Percentiles rank a stretch among this genome's conserved stretches.
Conservation (phyloP, 2,888 invertebrate species). For the Mimas tiliae region DNA sequence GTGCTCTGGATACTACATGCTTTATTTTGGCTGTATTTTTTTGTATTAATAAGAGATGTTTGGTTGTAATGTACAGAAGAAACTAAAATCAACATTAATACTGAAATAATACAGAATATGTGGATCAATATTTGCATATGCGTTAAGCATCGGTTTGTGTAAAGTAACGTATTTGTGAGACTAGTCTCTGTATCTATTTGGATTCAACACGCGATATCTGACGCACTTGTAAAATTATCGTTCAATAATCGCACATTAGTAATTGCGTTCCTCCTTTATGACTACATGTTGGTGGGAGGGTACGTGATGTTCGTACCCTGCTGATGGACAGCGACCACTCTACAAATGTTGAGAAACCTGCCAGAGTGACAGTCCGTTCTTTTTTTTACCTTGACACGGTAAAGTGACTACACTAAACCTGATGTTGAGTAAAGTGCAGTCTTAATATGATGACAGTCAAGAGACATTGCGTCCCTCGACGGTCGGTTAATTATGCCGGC, state of each 20-base stretch:
- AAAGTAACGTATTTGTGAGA: neutral
- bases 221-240: slow-evolving; percentile 4
- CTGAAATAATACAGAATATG: neutral
- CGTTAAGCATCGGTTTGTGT: slow-evolving; percentile 3
- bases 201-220: neutral
- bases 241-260: slow-evolving; percentile 11
- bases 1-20: no score
- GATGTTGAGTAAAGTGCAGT: no score
- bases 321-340: neutral
- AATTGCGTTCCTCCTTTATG: slow-evolving; percentile 1
- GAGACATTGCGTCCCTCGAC: no score
- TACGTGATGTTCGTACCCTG: neutral
- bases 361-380: no score
- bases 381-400: no score
- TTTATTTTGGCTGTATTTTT: no score
- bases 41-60: no score
- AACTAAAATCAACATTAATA: neutral
- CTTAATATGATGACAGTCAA: no score
- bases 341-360: neutral
- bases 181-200: slow-evolving; percentile 6
- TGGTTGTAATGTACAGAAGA: no score
- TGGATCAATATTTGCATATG: slow-evolving; percentile 14
- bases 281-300: neutral
- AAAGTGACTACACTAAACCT: no score
- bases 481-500: no score